Percentiles rank a stretch among this genome's conserved stretches.
Evolutionary conservation across 2,888 invertebrate species (phyloP).

Genomic region (Patella caerulea): DNA sequence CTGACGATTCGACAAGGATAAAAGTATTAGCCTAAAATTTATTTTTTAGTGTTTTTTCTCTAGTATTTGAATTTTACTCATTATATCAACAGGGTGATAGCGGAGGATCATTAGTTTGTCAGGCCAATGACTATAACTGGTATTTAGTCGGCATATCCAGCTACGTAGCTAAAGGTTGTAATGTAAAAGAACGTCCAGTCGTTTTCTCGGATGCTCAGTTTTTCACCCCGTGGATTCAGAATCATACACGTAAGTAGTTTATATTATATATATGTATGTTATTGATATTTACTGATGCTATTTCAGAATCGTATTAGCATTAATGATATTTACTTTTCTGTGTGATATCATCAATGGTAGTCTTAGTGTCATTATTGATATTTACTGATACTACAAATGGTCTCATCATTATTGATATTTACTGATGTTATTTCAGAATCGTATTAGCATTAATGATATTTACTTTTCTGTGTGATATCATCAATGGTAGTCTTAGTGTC

Average conservation of each 20-base stretch:
- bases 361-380: too few species aligned
- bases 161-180: constrained; percentile 60
- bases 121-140: constrained; percentile 50
- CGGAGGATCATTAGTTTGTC: constrained; percentile 65
- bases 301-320: too few species aligned
- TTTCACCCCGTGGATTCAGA: constrained; percentile 59
- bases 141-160: constrained; percentile 60
- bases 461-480: too few species aligned
- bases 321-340: too few species aligned
- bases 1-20: too few species aligned
- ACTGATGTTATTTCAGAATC: not conserved
- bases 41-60: too few species aligned
- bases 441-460: too few species aligned
- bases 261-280: not conserved
- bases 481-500: too few species aligned
- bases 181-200: constrained; percentile 54
- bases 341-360: too few species aligned
- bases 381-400: too few species aligned
- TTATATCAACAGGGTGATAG: constrained; percentile 62
- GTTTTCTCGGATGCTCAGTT: constrained; percentile 59
- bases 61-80: too few species aligned
- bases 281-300: not conserved
- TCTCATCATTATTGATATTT: not conserved
- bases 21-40: too few species aligned
- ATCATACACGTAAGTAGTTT: constrained; percentile 49